A percentile compares a stretch with the other conserved stretches of the same genome.
These are phyloP conservation scores for Dicrurus megarhynchus DNA, from an alignment of 2,113 vertebrate species.

Conservation along the genomic window DNA sequence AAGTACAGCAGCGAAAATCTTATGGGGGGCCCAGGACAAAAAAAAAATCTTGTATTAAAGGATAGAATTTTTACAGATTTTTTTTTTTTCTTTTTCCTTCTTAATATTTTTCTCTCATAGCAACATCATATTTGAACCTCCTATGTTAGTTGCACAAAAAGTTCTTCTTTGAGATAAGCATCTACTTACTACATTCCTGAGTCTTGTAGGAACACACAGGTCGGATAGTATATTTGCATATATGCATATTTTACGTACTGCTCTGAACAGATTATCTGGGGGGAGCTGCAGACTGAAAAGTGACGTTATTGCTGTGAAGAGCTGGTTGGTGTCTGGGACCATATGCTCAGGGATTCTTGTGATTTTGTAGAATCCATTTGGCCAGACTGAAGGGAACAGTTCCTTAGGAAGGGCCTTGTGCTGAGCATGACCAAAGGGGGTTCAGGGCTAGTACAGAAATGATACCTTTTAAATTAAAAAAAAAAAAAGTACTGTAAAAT, in stretches of 20 bases:
- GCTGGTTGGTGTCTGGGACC: not conserved
- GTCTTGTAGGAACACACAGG: not conserved
- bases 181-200: not conserved
- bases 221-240: not conserved
- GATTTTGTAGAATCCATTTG: not conserved
- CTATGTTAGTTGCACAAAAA: not conserved
- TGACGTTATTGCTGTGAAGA: not conserved
- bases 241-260: not conserved
- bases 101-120: not conserved
- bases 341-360: not conserved
- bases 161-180: not conserved
- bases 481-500: not conserved
- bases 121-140: not conserved
- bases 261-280: not conserved
- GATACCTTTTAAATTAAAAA: not conserved
- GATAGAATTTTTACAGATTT: not conserved
- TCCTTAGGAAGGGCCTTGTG: not conserved
- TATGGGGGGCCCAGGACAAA: not conserved
- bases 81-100: not conserved
- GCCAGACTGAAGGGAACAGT: not conserved
- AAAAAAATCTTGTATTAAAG: not conserved
- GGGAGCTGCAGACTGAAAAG: not conserved
- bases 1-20: not conserved
- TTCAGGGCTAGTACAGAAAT: not conserved
- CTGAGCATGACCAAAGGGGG: not conserved